Base-by-base conservation (phyloP, 2,888 invertebrate genomes). In the Dysmachus trigonus region DNA sequence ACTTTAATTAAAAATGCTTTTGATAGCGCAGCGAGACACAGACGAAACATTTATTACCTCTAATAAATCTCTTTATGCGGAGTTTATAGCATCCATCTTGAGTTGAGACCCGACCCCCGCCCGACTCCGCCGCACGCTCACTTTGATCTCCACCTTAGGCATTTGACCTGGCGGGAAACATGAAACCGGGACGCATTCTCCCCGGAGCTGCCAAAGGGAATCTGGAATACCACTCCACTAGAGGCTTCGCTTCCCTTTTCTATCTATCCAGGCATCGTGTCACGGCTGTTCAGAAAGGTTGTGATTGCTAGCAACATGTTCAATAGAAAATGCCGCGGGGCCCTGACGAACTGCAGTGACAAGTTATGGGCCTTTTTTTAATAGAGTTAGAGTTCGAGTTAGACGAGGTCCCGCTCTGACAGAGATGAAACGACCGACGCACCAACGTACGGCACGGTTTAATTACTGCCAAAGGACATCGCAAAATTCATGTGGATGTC, bases 11-110 rank as follows among this genome's bases (percentile, higher is more conserved):
- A 79, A 79, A 79, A 79, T 76, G 76, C 76, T 76, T 83, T 53
- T 62, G 71, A 83, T 53, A 72, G 33, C 83, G 33, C 83, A 72
- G 38, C 62, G 62, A 83, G 53, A 83, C 83, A 72, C 71, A 83
- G 83, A 83, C 62, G 83, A 83, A 83, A 62, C 83, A 83, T 83
- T 83, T 83, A 83, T 83, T 83, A 83, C 83, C 53, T 53, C 83
- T 31, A 83, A 83, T 83, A 83, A 83, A 83, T 83, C 62, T 83
- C 83, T 62, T 83, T 62, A 62, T 83, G 76, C 22, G 35, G 35
- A 76, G 35, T 76, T 76, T 76, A 38, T 35, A 76, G 76, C 76
- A 35, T 35, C 35, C 76, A 38, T 76, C 35, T 76, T 38, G 76
- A 22, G 18, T n/a, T n/a, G n/a, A n/a, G n/a, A n/a, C n/a, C n/a